Evolutionary conservation across 1,140 invertebrate species (phyloP).

Genomic region (Leptopilina boulardi): DNA sequence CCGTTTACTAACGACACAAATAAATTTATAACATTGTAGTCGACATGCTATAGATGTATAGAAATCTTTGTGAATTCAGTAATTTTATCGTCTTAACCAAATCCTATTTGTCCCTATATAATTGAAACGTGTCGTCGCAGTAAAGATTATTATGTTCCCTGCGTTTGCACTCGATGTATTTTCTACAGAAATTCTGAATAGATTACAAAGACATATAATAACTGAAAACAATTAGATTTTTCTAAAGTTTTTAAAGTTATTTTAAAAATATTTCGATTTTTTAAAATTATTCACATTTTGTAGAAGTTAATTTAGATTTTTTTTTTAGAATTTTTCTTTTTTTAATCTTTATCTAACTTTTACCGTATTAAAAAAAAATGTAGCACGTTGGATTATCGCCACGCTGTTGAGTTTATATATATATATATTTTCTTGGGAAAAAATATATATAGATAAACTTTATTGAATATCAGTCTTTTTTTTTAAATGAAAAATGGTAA

Average conservation of each 20-base stretch:
- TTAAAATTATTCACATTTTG: too few species aligned
- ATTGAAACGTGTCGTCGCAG: neutral
- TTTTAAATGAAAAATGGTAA: neutral
- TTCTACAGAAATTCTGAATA: neutral
- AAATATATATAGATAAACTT: neutral
- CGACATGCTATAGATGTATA: neutral
- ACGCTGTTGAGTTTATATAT: too few species aligned
- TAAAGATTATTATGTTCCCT: neutral
- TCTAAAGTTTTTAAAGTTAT: too few species aligned
- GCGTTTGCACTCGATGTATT: neutral
- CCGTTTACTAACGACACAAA: constrained; percentile 8
- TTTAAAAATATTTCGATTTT: too few species aligned
- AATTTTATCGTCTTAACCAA: constrained; percentile 2
- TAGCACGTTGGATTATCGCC: too few species aligned
- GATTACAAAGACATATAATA: neutral
- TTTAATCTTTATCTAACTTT: too few species aligned
- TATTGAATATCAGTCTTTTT: constrained; percentile 10
- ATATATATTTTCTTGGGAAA: neutral
- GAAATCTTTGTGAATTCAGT: neutral
- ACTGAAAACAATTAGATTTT: too few species aligned
- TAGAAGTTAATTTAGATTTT: too few species aligned
- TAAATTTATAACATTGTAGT: neutral
- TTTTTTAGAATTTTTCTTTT: too few species aligned
- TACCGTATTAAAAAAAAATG: neutral
- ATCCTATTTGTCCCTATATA: constrained; percentile 1